phyloP scores from a whole-genome alignment of 2,113 vertebrate genomes.

The Sinocyclocheilus grahami region DNA sequence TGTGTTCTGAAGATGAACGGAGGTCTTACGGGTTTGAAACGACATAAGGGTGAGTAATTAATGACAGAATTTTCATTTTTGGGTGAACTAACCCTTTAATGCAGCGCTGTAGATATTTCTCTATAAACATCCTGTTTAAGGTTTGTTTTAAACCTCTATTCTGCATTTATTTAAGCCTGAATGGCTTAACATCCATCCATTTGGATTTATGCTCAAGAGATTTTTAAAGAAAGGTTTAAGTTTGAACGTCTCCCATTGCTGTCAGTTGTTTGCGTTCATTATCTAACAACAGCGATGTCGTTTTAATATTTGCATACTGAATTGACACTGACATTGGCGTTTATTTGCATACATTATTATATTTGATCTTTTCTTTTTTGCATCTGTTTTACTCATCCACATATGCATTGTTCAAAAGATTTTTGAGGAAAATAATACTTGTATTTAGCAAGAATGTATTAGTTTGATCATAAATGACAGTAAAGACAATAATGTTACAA shows the following conservation, averaged over 20 bases:
- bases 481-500: no score
- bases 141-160: background rate
- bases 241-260: background rate
- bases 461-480: no score
- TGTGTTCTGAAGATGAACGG: no score
- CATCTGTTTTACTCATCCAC: background rate
- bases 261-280: background rate
- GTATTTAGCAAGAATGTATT: no score
- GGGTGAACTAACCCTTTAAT: no score
- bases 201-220: background rate
- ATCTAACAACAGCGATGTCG: background rate
- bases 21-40: no score
- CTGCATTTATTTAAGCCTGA: background rate
- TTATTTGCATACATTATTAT: background rate
- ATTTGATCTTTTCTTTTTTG: background rate
- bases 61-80: no score
- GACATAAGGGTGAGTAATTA: no score
- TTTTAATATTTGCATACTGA: background rate
- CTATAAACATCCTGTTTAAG: background rate
- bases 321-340: background rate
- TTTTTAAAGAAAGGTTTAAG: background rate
- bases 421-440: background rate
- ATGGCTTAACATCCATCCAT: background rate
- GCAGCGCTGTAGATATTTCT: background rate
- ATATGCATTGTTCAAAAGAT: background rate